A percentile compares a stretch with the other conserved stretches of the same genome.
Conservation (phyloP, 2,888 invertebrate genomes). For the Agrochola litura region DNA sequence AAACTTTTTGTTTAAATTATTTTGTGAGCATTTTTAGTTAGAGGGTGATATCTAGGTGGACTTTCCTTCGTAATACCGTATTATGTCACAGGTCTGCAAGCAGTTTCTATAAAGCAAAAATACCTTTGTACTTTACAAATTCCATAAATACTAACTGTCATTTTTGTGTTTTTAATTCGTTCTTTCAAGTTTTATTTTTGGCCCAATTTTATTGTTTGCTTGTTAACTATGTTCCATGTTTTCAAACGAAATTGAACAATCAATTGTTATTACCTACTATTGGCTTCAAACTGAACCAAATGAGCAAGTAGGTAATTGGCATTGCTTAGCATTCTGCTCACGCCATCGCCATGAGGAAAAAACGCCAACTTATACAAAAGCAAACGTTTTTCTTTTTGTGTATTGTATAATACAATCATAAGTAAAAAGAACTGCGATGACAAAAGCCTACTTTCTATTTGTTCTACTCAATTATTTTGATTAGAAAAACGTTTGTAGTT, state of each 20-base stretch:
- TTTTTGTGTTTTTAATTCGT: neutral
- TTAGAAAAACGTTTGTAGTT: slow-evolving; percentile 53
- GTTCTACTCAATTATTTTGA: slow-evolving; percentile 58
- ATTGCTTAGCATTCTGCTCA: slow-evolving; percentile 43
- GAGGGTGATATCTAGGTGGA: too few species aligned
- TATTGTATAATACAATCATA: slow-evolving; percentile 58
- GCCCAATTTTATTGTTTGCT: neutral
- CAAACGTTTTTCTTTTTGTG: slow-evolving; percentile 43
- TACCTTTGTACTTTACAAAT: neutral
- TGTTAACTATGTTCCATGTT: neutral
- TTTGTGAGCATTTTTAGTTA: neutral
- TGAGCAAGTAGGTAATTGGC: slow-evolving; percentile 27
- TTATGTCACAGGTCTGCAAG: neutral
- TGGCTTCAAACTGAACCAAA: slow-evolving; percentile 22
- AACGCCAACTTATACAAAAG: slow-evolving; percentile 37
- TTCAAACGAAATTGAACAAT: slow-evolving; percentile 17
- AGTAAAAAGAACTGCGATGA: slow-evolving; percentile 44
- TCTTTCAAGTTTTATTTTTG: neutral
- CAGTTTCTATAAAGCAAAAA: neutral
- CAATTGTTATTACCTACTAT: slow-evolving; percentile 35
- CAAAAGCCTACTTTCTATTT: slow-evolving; percentile 52
- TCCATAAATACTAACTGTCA: neutral
- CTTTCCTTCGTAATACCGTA: neutral
- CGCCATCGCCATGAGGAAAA: slow-evolving; percentile 43
- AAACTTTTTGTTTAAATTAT: neutral